Evolutionary conservation across 2,113 vertebrate genomes (phyloP), one percentile per base, ranked within the genome.

Genomic region (Nyctibius bracteatus): DNA sequence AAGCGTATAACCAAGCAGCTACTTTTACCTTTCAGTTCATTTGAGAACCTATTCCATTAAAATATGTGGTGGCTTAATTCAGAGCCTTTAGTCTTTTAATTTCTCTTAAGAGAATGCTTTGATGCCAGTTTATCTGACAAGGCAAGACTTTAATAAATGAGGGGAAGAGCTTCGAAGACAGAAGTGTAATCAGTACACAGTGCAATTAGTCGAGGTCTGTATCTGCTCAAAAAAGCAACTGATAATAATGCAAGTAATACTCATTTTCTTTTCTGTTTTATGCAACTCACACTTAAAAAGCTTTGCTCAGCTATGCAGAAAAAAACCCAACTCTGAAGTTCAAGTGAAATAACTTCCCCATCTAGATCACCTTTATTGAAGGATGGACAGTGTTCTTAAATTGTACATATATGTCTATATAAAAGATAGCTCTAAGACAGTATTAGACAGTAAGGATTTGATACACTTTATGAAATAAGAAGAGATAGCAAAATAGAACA

Each of bases 91-190:
- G 77, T 54, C 9, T 78, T 93, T 68, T 88, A 82, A 82, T 97
- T 90, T 90, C 73, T 88, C 44, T 88, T 92, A 90, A 90, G 52
- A 75, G 61, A 94, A 85, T 90, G 30, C 30, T 85, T 96, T 94
- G 85, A 92, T 90, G 33, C 22, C 35, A 61, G 44, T 93, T 94
- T 90, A 92, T 95, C 74, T 85, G 88, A 85, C 79, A 90, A 95
- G 65, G 63, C 63, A 81, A 85, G 52, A 44, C 51, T 86, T 86
- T 24, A 75, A 51, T 62, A 96, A 93, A 85, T 14, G 24, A 93
- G 52, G 33, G 14, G 78, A 90, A 83, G 78, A 71, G 61, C 81
- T 96, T 88, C 89, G 84, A 61, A 84, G 81, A 46, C 19, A 61
- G 78, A 91, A 86, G 11, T 71, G 6, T 14, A 87, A 87, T 87